Evolutionary conservation across 1,140 invertebrate genomes (phyloP).

Genomic region (Drepana arcuata): DNA sequence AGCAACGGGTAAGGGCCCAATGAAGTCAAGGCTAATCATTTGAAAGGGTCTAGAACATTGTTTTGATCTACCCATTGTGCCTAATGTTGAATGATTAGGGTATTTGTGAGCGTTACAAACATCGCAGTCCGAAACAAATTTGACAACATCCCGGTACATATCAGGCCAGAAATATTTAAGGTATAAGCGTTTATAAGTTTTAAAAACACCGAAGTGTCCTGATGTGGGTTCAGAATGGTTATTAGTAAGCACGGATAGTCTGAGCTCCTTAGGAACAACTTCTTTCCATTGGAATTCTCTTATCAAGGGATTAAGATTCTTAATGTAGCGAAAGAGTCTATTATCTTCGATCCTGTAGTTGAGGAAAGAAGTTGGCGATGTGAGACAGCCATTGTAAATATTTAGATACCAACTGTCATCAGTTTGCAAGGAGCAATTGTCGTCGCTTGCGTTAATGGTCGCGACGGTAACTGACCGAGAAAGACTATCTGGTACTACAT

Average conservation of each 20-base stretch:
- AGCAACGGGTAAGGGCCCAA: conserved; percentile 49
- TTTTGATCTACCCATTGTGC: conserved; percentile 16
- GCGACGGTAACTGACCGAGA: background rate
- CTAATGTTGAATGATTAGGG: conserved; percentile 4
- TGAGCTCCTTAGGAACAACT: conserved; percentile 5
- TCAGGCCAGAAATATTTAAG: conserved; percentile 19
- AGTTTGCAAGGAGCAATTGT: conserved; percentile 1
- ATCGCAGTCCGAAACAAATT: conserved; percentile 17
- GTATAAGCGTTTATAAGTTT: conserved; percentile 19
- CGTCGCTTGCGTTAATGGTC: background rate
- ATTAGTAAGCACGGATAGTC: conserved; percentile 8
- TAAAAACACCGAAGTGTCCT: conserved; percentile 30
- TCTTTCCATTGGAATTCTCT: conserved; percentile 27
- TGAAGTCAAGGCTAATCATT: conserved; percentile 40
- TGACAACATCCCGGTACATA: conserved; percentile 18
- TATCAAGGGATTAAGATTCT: conserved; percentile 12
- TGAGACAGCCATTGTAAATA: conserved; percentile 14
- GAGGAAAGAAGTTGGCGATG: conserved; percentile 7
- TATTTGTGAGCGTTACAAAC: conserved; percentile 18
- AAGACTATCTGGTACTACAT: background rate
- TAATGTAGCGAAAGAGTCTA: conserved; percentile 9
- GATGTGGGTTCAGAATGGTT: conserved; percentile 19
- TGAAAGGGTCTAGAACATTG: conserved; percentile 24
- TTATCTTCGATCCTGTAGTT: conserved; percentile 16
- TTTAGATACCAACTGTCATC: conserved; percentile 17